These are phyloP conservation scores for Cichlasoma orientale DNA, from an alignment of 2,797 vertebrate species.

Conservation along the genomic window DNA sequence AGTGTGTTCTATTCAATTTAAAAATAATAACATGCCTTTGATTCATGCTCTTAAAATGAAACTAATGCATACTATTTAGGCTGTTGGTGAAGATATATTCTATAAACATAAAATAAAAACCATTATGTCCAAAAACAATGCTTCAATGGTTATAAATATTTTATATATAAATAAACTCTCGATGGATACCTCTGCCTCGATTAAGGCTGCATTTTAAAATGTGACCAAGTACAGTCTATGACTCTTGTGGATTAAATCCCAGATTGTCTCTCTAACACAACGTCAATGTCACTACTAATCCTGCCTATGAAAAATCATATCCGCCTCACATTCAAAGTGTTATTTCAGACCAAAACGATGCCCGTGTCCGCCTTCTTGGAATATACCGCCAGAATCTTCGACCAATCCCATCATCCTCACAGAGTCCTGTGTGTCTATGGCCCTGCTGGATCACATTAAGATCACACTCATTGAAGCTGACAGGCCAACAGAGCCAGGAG, in stretches of 20 bases:
- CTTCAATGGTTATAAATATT: background rate
- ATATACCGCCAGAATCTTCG: constrained; percentile 23
- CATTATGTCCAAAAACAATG: background rate
- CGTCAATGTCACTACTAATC: constrained; percentile 37
- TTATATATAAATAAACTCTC: background rate
- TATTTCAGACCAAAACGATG: constrained; percentile 30
- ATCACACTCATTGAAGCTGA: constrained; percentile 59
- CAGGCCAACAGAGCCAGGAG: constrained; percentile 54
- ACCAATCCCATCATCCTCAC: constrained; percentile 56
- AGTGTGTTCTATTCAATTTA: background rate
- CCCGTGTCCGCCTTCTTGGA: constrained; percentile 33
- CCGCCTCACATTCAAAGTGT: constrained; percentile 19
- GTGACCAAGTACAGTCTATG: background rate
- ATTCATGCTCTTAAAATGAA: background rate
- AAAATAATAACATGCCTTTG: background rate
- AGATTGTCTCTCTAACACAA: constrained; percentile 7
- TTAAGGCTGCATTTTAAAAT: background rate
- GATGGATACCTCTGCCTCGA: background rate
- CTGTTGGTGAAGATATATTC: background rate
- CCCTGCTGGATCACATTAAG: constrained; percentile 69
- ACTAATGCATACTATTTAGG: background rate
- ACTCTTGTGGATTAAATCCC: background rate
- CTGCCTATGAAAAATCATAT: constrained; percentile 20
- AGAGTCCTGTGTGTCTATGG: constrained; percentile 35
- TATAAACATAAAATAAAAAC: rapidly evolving